Conservation (phyloP, 2,113 vertebrate genomes). For the Caracal caracal region DNA sequence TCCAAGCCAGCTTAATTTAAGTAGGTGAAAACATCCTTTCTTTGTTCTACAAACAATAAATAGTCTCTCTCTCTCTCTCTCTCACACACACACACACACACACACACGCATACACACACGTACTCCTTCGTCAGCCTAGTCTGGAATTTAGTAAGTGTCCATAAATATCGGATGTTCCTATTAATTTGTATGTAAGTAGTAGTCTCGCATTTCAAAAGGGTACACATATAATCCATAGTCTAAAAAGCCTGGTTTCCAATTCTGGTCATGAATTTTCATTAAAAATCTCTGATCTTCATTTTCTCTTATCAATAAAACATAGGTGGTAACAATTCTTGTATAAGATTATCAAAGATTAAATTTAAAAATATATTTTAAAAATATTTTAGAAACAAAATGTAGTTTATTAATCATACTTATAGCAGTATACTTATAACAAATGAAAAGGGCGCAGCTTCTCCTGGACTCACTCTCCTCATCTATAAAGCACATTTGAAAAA, state of each 20-base stretch:
- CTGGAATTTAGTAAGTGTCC: not conserved
- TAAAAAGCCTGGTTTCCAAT: not conserved
- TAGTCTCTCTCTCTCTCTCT: not conserved
- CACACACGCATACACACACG: not conserved
- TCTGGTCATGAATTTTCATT: not conserved
- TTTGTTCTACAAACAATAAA: not conserved
- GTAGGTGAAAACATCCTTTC: not conserved
- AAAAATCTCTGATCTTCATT: not conserved
- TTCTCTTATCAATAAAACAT: not conserved
- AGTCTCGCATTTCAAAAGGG: not conserved
- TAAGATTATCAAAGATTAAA: not conserved
- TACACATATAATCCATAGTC: not conserved
- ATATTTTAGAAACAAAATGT: not conserved
- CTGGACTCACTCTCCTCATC: not conserved
- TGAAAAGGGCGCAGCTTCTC: not conserved
- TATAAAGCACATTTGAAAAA: conserved; percentile 8
- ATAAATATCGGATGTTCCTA: not conserved
- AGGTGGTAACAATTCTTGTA: not conserved
- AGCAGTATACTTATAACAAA: not conserved
- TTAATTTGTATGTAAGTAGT: not conserved
- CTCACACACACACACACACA: not conserved
- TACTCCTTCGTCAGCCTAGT: not conserved
- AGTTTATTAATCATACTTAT: not conserved
- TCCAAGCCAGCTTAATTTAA: not conserved
- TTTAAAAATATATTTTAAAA: not conserved